phyloP scores from a whole-genome alignment of 2,888 invertebrate species.

The Dyspetes luteomarginatus region DNA sequence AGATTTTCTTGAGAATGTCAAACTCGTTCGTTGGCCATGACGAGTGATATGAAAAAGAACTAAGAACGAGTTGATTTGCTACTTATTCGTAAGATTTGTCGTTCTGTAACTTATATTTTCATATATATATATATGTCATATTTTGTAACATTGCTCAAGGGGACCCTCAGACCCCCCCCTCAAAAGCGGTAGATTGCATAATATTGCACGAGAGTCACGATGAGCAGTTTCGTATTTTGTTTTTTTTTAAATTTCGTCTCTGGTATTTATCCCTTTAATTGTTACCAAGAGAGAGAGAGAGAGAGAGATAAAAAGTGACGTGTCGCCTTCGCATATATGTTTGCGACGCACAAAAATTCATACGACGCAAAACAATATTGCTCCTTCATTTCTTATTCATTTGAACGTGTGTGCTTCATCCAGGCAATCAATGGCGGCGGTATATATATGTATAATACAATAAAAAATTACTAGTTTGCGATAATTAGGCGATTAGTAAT shows the following conservation, averaged over 20 bases:
- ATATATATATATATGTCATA: background rate
- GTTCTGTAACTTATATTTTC: no score
- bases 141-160: background rate
- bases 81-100: background rate
- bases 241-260: conserved; percentile 16
- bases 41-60: conserved; percentile 46
- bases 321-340: background rate
- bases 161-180: background rate
- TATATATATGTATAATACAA: no score
- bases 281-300: background rate
- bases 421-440: conserved; percentile 14
- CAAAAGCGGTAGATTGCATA: conserved; percentile 69
- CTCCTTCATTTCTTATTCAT: conserved; percentile 9
- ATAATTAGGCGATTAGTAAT: no score
- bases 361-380: conserved; percentile 39
- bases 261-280: background rate
- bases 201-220: conserved; percentile 67
- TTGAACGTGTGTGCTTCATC: conserved; percentile 17
- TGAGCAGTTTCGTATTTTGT: conserved; percentile 41
- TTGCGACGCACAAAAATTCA: conserved; percentile 37
- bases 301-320: background rate
- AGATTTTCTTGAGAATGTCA: conserved; percentile 52
- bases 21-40: conserved; percentile 53
- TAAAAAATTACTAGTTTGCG: no score
- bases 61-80: conserved; percentile 13